These are phyloP conservation scores for Drosophila subsilvestris DNA, from an alignment of 2,888 invertebrate species.

Conservation along the genomic window DNA sequence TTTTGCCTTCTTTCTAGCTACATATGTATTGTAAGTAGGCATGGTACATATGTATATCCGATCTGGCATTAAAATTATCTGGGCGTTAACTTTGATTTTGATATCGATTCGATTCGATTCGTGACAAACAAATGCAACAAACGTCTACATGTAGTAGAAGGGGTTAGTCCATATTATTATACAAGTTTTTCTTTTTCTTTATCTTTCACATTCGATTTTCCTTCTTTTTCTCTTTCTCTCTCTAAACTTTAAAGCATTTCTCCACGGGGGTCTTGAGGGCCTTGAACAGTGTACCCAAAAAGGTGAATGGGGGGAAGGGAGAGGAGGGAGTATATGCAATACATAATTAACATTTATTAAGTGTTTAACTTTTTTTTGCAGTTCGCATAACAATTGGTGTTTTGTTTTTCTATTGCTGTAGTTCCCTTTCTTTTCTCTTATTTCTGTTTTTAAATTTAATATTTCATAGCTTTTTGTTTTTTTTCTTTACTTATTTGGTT, in stretches of 20 bases:
- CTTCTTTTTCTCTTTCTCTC: constrained; percentile 2
- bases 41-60: background rate
- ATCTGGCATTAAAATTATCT: constrained; percentile 31
- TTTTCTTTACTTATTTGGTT: background rate
- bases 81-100: constrained; percentile 28
- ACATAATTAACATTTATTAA: constrained; percentile 40
- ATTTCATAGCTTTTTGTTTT: constrained; percentile 8
- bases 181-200: constrained; percentile 12
- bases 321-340: constrained; percentile 20
- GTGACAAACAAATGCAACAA: constrained; percentile 50
- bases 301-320: constrained; percentile 2
- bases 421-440: constrained; percentile 28
- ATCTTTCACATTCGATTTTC: constrained; percentile 9
- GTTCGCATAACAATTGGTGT: constrained; percentile 43
- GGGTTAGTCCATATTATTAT: constrained; percentile 37
- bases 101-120: background rate
- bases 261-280: constrained; percentile 25
- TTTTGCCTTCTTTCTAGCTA: constrained; percentile 12
- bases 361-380: constrained; percentile 38
- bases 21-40: background rate
- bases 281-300: constrained; percentile 43
- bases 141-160: constrained; percentile 18
- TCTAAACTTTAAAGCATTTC: constrained; percentile 36
- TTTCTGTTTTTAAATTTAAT: constrained; percentile 16
- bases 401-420: constrained; percentile 18